Evolutionary conservation across 1,140 invertebrate genomes (phyloP).

Genomic region (Heliconius melpomene): DNA sequence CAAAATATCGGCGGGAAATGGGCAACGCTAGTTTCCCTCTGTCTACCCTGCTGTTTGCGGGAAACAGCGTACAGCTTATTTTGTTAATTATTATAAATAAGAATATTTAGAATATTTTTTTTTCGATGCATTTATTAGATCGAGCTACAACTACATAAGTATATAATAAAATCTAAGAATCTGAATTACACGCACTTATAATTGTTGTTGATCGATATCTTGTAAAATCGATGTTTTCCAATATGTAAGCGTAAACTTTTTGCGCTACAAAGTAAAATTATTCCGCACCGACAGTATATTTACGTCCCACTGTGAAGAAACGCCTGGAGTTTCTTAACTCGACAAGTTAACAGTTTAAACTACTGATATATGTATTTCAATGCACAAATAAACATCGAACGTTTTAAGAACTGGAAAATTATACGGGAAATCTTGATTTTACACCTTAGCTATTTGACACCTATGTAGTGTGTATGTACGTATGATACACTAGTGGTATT

Average conservation of each 20-base stretch:
- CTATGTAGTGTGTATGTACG: not conserved
- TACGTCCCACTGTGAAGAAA: conserved; percentile 21
- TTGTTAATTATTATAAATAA: no score
- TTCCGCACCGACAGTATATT: conserved; percentile 10
- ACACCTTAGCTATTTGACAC: not conserved
- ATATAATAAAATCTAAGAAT: no score
- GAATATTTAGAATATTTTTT: no score
- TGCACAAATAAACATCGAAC: not conserved
- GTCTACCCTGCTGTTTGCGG: not conserved
- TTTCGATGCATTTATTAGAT: no score
- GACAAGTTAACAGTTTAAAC: conserved; percentile 15
- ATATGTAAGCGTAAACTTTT: not conserved
- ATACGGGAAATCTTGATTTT: conserved; percentile 1
- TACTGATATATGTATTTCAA: conserved; percentile 9
- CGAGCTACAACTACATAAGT: no score
- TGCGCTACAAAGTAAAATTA: not conserved
- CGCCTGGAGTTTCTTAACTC: conserved; percentile 8
- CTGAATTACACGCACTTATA: no score
- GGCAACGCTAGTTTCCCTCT: not conserved
- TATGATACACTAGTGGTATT: not conserved
- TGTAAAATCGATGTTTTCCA: not conserved
- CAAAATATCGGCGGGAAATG: not conserved
- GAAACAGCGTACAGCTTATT: not conserved
- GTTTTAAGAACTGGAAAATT: conserved; percentile 7
- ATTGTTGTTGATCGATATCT: no score